Percentiles rank a stretch among this genome's conserved stretches.
phyloP scores from a whole-genome alignment of 1,140 invertebrate species.

The Achroia grisella region DNA sequence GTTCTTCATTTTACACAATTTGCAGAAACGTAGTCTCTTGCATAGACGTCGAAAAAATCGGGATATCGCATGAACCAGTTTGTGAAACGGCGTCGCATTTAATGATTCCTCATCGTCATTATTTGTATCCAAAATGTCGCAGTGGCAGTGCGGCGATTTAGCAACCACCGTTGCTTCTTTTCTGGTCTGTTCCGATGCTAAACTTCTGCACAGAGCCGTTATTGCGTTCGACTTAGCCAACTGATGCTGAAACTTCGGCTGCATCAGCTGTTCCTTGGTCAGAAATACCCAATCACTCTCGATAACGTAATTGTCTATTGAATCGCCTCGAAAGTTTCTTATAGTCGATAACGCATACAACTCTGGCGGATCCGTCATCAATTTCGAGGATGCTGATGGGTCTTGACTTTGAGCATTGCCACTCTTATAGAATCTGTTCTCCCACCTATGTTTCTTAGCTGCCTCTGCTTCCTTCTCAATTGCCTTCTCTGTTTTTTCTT shows the following conservation, averaged over 20 bases:
- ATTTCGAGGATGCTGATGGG: slow-evolving; percentile 14
- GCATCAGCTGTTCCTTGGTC: slow-evolving; percentile 35
- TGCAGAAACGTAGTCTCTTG: slow-evolving; percentile 17
- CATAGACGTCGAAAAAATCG: slow-evolving; percentile 29
- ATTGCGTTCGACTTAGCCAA: slow-evolving; percentile 35
- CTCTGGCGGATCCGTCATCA: slow-evolving; percentile 18
- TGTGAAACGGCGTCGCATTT: slow-evolving; percentile 10
- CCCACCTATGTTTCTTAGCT: neutral
- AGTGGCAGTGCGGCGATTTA: slow-evolving; percentile 47
- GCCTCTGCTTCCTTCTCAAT: slow-evolving; percentile 14
- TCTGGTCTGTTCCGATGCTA: slow-evolving; percentile 25
- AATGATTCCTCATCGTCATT: slow-evolving; percentile 15
- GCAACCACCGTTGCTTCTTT: slow-evolving; percentile 28
- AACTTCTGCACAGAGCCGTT: slow-evolving; percentile 38
- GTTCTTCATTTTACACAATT: slow-evolving; percentile 1
- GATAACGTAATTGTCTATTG: slow-evolving; percentile 39
- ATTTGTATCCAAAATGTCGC: slow-evolving; percentile 24
- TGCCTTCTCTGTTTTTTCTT: slow-evolving; percentile 64
- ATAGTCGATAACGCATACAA: slow-evolving; percentile 53
- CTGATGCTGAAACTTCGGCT: slow-evolving; percentile 46
- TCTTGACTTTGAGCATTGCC: slow-evolving; percentile 15
- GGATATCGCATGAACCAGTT: slow-evolving; percentile 26
- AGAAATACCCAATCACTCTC: slow-evolving; percentile 61
- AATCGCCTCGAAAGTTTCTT: slow-evolving; percentile 51
- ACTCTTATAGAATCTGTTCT: neutral